Conservation (phyloP, 2,888 invertebrate genomes). For the Eupithecia inturbata region DNA sequence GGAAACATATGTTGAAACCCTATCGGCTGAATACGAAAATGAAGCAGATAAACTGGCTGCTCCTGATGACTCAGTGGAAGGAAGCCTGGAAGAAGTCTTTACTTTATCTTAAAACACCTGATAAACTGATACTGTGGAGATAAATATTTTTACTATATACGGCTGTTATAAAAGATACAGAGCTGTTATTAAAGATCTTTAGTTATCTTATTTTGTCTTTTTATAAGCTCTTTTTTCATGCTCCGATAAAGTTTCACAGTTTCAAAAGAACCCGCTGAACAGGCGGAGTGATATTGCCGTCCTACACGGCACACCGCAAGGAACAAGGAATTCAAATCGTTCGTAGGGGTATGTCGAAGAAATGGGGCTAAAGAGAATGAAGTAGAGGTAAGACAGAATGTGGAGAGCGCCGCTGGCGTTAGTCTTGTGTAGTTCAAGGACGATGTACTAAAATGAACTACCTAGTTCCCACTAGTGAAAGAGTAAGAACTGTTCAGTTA, state of each 20-base stretch:
- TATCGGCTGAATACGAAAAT: background rate
- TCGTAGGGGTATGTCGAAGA: no score
- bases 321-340: no score
- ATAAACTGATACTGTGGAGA: background rate
- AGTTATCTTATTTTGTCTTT: background rate
- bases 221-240: background rate
- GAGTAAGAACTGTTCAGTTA: no score
- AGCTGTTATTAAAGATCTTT: background rate
- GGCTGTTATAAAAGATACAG: background rate
- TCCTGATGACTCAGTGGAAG: background rate
- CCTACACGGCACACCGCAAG: no score
- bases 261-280: no score
- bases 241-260: background rate
- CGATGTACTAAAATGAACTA: no score
- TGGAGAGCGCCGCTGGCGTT: no score
- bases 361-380: no score
- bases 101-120: slow-evolving; percentile 1
- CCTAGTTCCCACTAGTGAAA: no score
- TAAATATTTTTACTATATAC: background rate
- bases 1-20: background rate
- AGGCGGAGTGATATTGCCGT: no score
- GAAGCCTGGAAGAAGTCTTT: background rate
- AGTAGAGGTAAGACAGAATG: no score
- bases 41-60: background rate
- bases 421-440: no score